Evolutionary conservation across 1,140 invertebrate species (phyloP).

Genomic region (Ips nitidus): DNA sequence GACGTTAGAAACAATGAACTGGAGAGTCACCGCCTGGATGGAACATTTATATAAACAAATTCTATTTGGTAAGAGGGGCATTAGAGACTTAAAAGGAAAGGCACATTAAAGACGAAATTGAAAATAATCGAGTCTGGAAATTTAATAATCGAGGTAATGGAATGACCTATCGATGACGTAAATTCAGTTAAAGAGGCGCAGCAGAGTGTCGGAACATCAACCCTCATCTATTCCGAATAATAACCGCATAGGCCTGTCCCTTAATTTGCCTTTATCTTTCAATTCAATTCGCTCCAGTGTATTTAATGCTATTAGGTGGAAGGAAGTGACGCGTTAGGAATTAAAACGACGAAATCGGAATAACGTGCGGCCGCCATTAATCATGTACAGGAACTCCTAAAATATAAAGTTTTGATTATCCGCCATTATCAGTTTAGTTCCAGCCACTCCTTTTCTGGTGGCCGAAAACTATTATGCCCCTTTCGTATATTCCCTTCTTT

Average conservation of each 20-base stretch:
- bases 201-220: constrained; percentile 22
- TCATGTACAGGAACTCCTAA: constrained; percentile 37
- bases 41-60: too few relatives aligned
- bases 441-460: constrained; percentile 34
- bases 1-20: too few relatives aligned
- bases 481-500: constrained; percentile 31
- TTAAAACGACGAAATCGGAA: constrained; percentile 37
- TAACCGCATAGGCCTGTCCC: constrained; percentile 29
- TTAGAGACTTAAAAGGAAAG: too few relatives aligned
- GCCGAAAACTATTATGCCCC: constrained; percentile 31
- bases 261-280: constrained; percentile 36
- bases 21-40: too few relatives aligned
- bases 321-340: constrained; percentile 36
- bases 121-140: too few relatives aligned
- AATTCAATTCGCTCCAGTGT: constrained; percentile 27
- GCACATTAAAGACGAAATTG: too few relatives aligned
- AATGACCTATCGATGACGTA: constrained; percentile 25
- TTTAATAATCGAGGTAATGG: background rate
- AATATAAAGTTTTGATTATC: constrained; percentile 39
- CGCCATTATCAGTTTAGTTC: constrained; percentile 38
- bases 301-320: constrained; percentile 35
- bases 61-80: too few relatives aligned
- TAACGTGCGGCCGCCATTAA: constrained; percentile 34
- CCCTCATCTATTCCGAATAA: constrained; percentile 28
- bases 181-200: constrained; percentile 11